phyloP scores from a whole-genome alignment of 2,888 invertebrate species.

The Ferdinandea cuprea region DNA sequence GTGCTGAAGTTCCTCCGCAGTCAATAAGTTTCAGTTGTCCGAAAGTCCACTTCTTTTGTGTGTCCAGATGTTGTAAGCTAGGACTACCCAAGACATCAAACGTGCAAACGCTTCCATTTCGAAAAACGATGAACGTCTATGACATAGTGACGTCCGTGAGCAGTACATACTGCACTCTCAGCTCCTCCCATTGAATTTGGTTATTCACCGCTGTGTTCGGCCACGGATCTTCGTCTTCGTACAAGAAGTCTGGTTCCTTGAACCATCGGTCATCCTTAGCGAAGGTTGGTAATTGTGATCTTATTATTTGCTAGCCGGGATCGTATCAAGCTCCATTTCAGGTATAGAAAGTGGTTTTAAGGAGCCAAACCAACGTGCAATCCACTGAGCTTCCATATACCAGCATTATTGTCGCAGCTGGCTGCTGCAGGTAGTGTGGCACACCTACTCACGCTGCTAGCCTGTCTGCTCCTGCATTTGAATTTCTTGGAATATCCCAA shows the following conservation, averaged over 20 bases:
- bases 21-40: too few species aligned
- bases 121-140: too few species aligned
- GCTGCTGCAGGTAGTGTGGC: neutral
- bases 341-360: conserved; percentile 71
- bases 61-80: neutral
- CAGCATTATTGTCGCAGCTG: neutral
- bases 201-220: too few species aligned
- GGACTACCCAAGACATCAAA: neutral
- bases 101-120: conserved; percentile 6
- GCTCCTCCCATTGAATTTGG: too few species aligned
- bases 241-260: too few species aligned
- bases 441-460: conserved; percentile 15
- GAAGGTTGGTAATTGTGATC: conserved; percentile 3
- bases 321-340: conserved; percentile 61
- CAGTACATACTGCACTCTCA: too few species aligned
- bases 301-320: neutral
- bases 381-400: conserved; percentile 26
- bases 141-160: too few species aligned
- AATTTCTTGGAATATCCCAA: neutral
- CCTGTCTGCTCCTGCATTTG: neutral
- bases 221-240: too few species aligned
- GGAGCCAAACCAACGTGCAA: conserved; percentile 59
- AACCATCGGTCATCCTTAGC: conserved; percentile 11
- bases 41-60: neutral
- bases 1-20: too few species aligned